Percentiles rank a stretch among this genome's conserved stretches.
Conservation (phyloP, 2,797 vertebrate genomes). For the Eidolon dupreanum region DNA sequence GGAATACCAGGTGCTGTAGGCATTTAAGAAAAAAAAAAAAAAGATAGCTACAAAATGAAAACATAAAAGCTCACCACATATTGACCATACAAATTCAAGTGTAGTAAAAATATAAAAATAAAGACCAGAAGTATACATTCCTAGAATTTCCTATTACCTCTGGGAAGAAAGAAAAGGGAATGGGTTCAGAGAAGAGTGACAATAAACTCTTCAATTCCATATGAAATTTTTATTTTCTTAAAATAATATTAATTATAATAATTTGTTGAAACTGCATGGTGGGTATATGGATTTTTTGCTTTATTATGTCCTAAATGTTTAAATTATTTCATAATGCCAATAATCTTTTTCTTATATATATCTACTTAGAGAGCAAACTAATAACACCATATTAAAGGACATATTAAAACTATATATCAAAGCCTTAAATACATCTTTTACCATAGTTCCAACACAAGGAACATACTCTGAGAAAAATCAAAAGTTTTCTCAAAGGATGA, state of each 20-base stretch:
- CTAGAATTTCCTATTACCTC: conserved; percentile 2
- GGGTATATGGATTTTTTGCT: neutral
- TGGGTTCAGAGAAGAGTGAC: neutral
- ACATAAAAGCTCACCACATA: neutral
- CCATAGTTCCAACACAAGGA: neutral
- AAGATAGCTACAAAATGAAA: too few species aligned
- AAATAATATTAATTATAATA: neutral
- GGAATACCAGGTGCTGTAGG: too few species aligned
- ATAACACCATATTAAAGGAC: neutral
- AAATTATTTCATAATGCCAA: neutral
- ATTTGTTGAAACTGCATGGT: conserved; percentile 27
- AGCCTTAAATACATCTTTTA: conserved; percentile 27
- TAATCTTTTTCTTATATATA: neutral
- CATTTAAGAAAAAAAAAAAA: too few species aligned
- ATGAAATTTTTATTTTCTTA: conserved; percentile 44
- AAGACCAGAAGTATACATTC: neutral
- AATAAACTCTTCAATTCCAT: neutral
- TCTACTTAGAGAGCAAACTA: neutral
- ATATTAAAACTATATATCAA: conserved; percentile 14
- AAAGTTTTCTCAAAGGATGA: neutral
- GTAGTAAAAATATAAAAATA: conserved; percentile 24
- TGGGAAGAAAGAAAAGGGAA: neutral
- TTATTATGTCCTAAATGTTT: conserved; percentile 46
- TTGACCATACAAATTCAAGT: neutral
- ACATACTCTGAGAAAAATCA: neutral